Evolutionary conservation across 1,140 invertebrate species (phyloP).

Genomic region (Drosophila ironensis): DNA sequence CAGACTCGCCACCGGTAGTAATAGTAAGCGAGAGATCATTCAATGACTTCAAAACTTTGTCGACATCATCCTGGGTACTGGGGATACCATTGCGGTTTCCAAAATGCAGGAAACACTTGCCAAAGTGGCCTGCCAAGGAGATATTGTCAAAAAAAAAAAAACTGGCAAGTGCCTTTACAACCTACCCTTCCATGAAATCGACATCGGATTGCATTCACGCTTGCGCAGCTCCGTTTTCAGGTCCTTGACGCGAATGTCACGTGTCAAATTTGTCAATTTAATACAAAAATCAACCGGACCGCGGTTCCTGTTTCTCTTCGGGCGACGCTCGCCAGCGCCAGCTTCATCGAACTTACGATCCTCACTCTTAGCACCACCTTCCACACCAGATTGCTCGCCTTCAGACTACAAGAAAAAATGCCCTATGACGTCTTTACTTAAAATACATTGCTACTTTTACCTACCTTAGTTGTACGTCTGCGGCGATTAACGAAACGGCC

Average conservation of each 20-base stretch:
- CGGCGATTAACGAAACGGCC: constrained; percentile 69
- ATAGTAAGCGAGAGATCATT: constrained; percentile 82
- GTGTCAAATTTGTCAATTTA: constrained; percentile 84
- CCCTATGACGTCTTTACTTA: background rate
- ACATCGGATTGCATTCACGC: constrained; percentile 84
- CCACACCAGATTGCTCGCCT: constrained; percentile 77
- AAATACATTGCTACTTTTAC: too few species aligned
- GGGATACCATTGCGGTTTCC: constrained; percentile 82
- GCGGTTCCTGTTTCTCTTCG: constrained; percentile 61
- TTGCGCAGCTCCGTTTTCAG: constrained; percentile 84
- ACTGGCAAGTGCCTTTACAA: background rate
- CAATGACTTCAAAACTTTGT: constrained; percentile 84
- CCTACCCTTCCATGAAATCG: constrained; percentile 84
- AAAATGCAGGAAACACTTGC: constrained; percentile 85
- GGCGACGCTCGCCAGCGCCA: constrained; percentile 58
- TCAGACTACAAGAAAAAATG: constrained; percentile 55
- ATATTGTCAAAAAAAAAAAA: background rate
- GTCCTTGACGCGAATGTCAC: constrained; percentile 84
- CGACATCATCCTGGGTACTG: constrained; percentile 82
- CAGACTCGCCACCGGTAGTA: constrained; percentile 54
- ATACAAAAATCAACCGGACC: constrained; percentile 83
- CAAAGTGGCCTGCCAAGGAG: constrained; percentile 81
- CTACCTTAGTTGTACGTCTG: constrained; percentile 75
- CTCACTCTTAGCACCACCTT: constrained; percentile 73
- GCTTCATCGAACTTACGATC: constrained; percentile 69